Evolutionary conservation across 2,888 invertebrate genomes (phyloP).

Genomic region (Gisinianus flammeolus): DNA sequence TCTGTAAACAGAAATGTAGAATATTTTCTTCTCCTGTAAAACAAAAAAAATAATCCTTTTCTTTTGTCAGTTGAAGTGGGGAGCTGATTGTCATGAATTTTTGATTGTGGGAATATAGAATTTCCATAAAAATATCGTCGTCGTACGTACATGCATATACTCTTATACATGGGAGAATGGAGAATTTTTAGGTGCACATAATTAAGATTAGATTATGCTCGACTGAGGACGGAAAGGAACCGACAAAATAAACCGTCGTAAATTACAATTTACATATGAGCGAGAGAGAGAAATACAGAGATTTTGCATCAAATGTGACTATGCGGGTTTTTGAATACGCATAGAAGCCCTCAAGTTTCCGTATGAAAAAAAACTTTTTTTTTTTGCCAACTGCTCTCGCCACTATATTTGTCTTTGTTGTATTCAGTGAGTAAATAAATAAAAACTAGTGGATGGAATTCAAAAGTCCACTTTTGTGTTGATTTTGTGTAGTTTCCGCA

Average conservation of each 20-base stretch:
- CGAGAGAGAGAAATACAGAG: too few species aligned
- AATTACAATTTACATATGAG: neutral
- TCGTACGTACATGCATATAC: neutral
- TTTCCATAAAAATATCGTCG: neutral
- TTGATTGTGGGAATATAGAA: neutral
- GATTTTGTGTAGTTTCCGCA: constrained; percentile 2
- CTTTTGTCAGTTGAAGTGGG: too few species aligned
- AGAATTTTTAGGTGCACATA: neutral
- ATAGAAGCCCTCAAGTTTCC: neutral
- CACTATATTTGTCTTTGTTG: too few species aligned
- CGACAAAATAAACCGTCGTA: neutral
- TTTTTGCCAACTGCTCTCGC: neutral
- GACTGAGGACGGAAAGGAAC: neutral
- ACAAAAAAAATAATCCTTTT: too few species aligned
- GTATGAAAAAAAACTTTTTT: neutral
- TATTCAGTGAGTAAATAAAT: too few species aligned
- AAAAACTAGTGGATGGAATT: too few species aligned
- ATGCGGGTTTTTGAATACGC: too few species aligned
- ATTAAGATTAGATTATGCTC: constrained; percentile 2
- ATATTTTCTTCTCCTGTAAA: too few species aligned
- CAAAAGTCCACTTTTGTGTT: neutral
- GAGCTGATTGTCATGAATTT: constrained; percentile 2
- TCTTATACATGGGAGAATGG: neutral
- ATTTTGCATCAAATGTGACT: too few species aligned
- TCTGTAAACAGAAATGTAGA: too few species aligned